phyloP scores from a whole-genome alignment of 2,888 invertebrate species.

The Microctonus hyperodae region DNA sequence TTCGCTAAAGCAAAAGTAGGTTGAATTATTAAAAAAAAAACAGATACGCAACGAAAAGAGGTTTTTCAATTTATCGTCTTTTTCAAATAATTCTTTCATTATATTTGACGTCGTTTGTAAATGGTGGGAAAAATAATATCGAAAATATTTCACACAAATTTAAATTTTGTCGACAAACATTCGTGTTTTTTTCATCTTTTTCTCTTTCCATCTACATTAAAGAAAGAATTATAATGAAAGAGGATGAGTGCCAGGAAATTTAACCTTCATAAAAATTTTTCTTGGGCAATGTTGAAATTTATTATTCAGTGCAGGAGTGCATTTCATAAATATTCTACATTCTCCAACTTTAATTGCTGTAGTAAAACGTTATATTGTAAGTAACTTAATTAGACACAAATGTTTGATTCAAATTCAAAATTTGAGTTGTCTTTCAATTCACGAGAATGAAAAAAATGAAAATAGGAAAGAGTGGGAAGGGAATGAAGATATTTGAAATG shows the following conservation, averaged over 20 bases:
- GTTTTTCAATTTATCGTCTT: no score
- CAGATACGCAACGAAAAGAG: not conserved
- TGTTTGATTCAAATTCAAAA: not conserved
- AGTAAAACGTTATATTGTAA: not conserved
- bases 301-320: not conserved
- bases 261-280: not conserved
- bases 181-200: no score
- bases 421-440: not conserved
- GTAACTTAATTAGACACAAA: not conserved
- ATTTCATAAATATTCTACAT: not conserved
- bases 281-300: not conserved
- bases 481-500: not conserved
- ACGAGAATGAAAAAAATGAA: no score
- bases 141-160: no score
- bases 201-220: no score
- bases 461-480: no score
- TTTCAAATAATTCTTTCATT: no score
- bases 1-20: no score
- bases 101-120: no score
- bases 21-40: no score
- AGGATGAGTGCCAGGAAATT: not conserved
- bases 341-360: not conserved
- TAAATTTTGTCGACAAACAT: no score
- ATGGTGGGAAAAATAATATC: no score
- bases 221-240: not conserved